phyloP scores from a whole-genome alignment of 2,888 invertebrate species.

The Caenorhabditis imperialis region DNA sequence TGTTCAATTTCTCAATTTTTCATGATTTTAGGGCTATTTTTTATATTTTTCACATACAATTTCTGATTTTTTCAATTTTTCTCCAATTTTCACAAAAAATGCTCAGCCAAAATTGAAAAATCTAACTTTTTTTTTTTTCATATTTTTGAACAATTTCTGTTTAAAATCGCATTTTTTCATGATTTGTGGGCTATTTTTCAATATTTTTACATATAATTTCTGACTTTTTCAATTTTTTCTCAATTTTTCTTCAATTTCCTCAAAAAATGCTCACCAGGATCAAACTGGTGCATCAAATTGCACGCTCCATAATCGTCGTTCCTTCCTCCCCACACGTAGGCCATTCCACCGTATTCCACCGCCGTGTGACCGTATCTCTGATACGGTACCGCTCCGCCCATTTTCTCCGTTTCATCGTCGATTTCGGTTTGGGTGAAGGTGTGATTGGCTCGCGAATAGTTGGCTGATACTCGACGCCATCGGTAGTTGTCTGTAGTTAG shows the following conservation, averaged over 20 bases:
- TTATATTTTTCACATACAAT: too few species aligned
- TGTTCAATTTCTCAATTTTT: too few species aligned
- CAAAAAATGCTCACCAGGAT: slow-evolving; percentile 82
- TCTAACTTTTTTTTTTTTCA: neutral
- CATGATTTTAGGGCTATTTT: too few species aligned
- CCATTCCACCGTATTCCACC: slow-evolving; percentile 85
- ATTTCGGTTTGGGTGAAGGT: slow-evolving; percentile 7
- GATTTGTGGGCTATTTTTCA: neutral
- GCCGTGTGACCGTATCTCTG: slow-evolving; percentile 94
- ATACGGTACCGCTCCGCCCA: slow-evolving; percentile 82
- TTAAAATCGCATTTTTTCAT: too few species aligned
- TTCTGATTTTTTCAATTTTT: too few species aligned
- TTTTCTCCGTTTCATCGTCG: neutral
- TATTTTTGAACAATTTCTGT: slow-evolving; percentile 1
- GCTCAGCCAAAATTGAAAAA: too few species aligned
- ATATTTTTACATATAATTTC: neutral
- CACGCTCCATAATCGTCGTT: slow-evolving; percentile 87
- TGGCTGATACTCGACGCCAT: slow-evolving; percentile 35
- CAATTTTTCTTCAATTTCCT: too few species aligned
- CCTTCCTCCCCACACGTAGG: slow-evolving; percentile 92
- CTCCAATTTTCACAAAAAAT: too few species aligned
- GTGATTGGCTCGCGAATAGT: neutral
- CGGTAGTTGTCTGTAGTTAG: slow-evolving; percentile 35
- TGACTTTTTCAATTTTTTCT: too few species aligned
- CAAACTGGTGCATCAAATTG: slow-evolving; percentile 87